phyloP scores from a whole-genome alignment of 2,113 vertebrate genomes.

The Lamprotornis superbus region DNA sequence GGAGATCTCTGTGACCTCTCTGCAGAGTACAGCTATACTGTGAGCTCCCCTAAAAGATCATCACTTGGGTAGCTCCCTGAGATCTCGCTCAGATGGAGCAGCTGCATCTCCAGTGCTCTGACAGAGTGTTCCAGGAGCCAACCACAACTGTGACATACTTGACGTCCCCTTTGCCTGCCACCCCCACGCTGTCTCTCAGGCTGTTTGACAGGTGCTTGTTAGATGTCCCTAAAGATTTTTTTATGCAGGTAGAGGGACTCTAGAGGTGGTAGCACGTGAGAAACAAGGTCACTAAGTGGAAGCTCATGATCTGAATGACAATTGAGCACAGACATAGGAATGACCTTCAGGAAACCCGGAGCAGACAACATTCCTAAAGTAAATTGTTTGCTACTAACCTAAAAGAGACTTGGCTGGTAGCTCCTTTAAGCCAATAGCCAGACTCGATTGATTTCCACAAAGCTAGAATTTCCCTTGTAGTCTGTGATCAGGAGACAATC shows the following conservation, averaged over 20 bases:
- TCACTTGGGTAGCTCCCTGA: rapidly evolving
- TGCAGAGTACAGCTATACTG: background rate
- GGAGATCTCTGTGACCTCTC: background rate
- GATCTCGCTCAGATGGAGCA: background rate
- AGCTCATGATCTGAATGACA: background rate
- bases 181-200: background rate
- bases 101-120: background rate
- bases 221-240: background rate
- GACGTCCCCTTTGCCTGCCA: background rate
- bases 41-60: background rate
- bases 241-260: background rate
- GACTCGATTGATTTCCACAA: background rate
- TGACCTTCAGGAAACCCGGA: background rate
- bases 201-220: background rate
- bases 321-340: background rate
- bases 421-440: background rate
- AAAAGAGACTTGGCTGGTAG: background rate
- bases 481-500: background rate
- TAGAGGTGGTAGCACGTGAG: background rate
- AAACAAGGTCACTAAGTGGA: background rate
- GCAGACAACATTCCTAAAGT: background rate
- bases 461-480: background rate
- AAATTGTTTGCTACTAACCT: background rate
- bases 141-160: background rate
- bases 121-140: background rate